A percentile compares a stretch with the other conserved stretches of the same genome.
Conservation (phyloP, 2,797 vertebrate species). For the Linurgus olivaceus region DNA sequence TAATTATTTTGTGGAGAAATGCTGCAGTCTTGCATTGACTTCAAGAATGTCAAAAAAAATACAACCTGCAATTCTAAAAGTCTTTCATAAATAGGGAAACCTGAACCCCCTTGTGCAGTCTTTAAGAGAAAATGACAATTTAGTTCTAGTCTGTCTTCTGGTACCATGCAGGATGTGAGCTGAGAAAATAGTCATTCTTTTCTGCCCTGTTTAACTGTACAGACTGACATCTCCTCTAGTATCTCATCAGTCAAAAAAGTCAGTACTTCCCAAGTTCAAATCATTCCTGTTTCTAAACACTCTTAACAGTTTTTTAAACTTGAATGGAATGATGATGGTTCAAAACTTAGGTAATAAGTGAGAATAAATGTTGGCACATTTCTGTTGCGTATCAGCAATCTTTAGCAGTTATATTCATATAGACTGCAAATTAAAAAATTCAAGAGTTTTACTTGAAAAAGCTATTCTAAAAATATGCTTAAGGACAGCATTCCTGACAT, state of each 20-base stretch:
- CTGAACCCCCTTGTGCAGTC: rapidly evolving
- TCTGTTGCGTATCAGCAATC: neutral
- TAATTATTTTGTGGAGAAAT: neutral
- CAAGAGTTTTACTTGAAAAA: neutral
- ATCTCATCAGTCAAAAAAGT: neutral
- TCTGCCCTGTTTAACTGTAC: neutral
- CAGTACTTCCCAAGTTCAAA: neutral
- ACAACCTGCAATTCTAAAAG: neutral
- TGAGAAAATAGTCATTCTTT: neutral
- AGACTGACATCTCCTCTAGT: neutral
- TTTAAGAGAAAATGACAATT: neutral
- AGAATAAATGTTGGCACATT: neutral
- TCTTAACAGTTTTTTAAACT: neutral
- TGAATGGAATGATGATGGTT: neutral
- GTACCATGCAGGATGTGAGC: neutral
- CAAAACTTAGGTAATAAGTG: neutral
- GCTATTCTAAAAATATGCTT: neutral
- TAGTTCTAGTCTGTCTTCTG: neutral
- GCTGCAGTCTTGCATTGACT: neutral
- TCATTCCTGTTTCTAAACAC: neutral
- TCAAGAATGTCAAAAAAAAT: neutral
- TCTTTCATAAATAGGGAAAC: neutral
- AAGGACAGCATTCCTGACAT: neutral
- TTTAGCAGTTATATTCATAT: neutral
- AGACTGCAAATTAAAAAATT: neutral